Base-by-base conservation (phyloP, 2,888 invertebrate species). In the Drosophila anomalata region DNA sequence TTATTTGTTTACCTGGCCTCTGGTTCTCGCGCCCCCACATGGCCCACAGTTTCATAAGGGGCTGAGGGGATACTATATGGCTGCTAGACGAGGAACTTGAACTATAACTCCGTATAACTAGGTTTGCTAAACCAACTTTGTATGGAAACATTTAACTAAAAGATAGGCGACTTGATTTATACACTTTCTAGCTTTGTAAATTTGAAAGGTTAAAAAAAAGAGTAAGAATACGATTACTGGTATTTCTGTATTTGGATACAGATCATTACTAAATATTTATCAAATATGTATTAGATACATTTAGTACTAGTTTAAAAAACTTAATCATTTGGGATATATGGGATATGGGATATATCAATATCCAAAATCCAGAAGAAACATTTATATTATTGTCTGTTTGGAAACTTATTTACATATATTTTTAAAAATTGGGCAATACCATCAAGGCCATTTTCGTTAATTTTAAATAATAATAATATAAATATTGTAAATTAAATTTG, bases 1-100 rank as follows among this genome's bases (percentile, higher is more conserved):
- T 17, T 51, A 39, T 47, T 57, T 41, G 26, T 51, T n/a, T 9
- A 33, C 52, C 39, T 41, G 26, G 47, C 26, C 60, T 11, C 24
- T 36, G 36, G 36, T 36, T 36, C 36, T 36, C 6, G n/a, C 36
- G 36, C 36, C n/a, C 36, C 36, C 36, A 6, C 36, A 36, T 36
- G n/a, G 36, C 36, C 36, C n/a, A 1, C 36, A 4, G 12, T 36
- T 36, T 36, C n/a, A 2, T 6, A n/a, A 36, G 6, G 36, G 36
- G 12, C 36, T 1, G 36, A 6, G n/a, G 36, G n/a, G n/a, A 36
- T 36, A 6, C n/a, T n/a, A 36, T 36, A 36, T 36, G 6, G 36
- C n/a, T 36, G 36, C n/a, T 36, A 36, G 36, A 36, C n/a, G n/a
- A n/a, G n/a, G 36, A 36, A 36, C 36, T 36, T 36, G 36, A 36